These are phyloP conservation scores for Caenorhabditis sp. DNA, from an alignment of 2,888 invertebrate species.

Conservation along the genomic window DNA sequence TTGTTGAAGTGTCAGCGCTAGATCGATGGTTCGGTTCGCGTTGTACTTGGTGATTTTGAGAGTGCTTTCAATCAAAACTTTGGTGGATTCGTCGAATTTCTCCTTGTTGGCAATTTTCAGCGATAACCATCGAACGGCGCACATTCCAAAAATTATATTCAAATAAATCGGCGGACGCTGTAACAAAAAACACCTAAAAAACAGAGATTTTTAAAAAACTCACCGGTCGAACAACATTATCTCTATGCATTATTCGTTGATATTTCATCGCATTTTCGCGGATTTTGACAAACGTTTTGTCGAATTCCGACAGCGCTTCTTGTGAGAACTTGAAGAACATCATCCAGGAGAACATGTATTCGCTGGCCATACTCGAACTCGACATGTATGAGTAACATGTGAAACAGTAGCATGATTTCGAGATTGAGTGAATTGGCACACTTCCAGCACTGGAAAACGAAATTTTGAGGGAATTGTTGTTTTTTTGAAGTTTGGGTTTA, in stretches of 20 bases:
- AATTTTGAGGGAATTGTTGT: too few relatives aligned
- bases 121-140: background rate
- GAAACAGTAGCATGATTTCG: conserved; percentile 1
- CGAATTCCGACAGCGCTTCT: background rate
- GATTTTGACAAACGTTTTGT: background rate
- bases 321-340: background rate
- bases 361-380: background rate
- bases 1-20: background rate
- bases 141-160: background rate
- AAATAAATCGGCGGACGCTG: conserved; percentile 6
- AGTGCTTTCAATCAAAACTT: background rate
- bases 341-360: background rate
- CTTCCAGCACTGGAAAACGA: background rate
- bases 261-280: background rate
- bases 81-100: background rate
- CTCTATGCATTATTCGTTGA: background rate
- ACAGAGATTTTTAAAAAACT: background rate
- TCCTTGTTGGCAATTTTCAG: background rate
- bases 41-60: background rate
- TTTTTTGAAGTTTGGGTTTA: too few relatives aligned
- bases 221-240: background rate
- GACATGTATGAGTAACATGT: background rate
- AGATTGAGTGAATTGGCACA: background rate
- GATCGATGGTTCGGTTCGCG: background rate
- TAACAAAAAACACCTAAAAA: background rate